Percentiles rank a stretch among this genome's conserved stretches.
These are phyloP conservation scores for Anolis apletophallus DNA, from an alignment of 2,797 vertebrate genomes.

Conservation along the genomic window DNA sequence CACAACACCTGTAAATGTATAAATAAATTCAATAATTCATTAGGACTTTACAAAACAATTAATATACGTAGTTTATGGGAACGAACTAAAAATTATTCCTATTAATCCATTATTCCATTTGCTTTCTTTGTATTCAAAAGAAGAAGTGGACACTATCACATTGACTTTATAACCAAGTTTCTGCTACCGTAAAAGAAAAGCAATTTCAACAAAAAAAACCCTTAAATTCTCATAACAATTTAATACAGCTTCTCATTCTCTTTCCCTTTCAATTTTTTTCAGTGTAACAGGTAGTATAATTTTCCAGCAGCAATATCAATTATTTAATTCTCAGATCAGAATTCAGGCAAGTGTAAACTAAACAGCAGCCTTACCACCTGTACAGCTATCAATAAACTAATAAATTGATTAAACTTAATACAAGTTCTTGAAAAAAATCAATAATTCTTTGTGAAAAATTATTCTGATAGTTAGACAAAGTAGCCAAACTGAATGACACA, in stretches of 20 bases:
- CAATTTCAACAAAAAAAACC: constrained; percentile 29
- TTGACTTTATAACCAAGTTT: constrained; percentile 24
- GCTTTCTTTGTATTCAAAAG: not conserved
- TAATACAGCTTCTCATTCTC: constrained; percentile 15
- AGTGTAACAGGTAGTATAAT: constrained; percentile 1
- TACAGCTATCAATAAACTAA: not conserved
- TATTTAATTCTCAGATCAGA: not conserved
- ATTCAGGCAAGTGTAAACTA: constrained; percentile 8
- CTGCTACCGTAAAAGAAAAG: constrained; percentile 26
- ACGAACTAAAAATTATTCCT: not conserved
- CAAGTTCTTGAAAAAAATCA: not conserved
- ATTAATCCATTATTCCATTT: not conserved
- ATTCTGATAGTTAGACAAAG: not conserved
- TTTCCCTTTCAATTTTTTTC: constrained; percentile 1
- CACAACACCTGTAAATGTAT: not conserved
- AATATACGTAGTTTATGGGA: not conserved
- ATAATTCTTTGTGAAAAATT: not conserved
- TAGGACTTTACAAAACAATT: not conserved
- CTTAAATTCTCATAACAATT: constrained; percentile 30
- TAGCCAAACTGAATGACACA: no score
- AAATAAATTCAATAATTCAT: not conserved
- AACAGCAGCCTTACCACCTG: not conserved
- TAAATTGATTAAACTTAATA: not conserved
- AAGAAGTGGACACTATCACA: not conserved
- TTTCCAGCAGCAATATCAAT: constrained; percentile 4